phyloP scores from a whole-genome alignment of 2,888 invertebrate species.

The Macaria notata region DNA sequence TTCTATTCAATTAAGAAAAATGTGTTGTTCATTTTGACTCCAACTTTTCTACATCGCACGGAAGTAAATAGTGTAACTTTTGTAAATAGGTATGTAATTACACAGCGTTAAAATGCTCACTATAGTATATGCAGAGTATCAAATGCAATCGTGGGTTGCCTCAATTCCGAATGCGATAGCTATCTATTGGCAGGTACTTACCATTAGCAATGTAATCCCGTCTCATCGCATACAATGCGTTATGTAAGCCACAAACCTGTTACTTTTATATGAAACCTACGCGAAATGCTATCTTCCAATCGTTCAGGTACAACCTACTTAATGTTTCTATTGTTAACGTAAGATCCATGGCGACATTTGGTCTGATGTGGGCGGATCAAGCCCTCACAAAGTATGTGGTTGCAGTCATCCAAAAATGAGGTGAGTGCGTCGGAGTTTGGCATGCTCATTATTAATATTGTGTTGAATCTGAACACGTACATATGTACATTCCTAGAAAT shows the following conservation, averaged over 20 bases:
- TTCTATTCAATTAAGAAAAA: too few species aligned
- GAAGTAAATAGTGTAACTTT: neutral
- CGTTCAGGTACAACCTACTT: conserved; percentile 22
- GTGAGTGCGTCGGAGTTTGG: too few species aligned
- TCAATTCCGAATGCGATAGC: conserved; percentile 29
- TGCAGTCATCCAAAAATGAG: too few species aligned
- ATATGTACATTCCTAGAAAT: too few species aligned
- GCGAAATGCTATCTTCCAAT: conserved; percentile 24
- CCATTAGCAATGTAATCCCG: conserved; percentile 27
- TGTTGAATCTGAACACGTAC: too few species aligned
- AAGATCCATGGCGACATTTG: too few species aligned
- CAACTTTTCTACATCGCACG: too few species aligned
- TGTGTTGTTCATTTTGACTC: too few species aligned
- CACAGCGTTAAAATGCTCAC: conserved; percentile 1
- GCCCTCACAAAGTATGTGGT: too few species aligned
- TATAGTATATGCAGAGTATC: neutral
- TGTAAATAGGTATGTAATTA: conserved; percentile 9
- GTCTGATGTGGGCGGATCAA: too few species aligned
- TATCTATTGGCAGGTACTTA: conserved; percentile 31
- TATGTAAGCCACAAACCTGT: conserved; percentile 23
- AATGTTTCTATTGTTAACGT: neutral
- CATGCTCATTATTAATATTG: too few species aligned
- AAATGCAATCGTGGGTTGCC: conserved; percentile 27
- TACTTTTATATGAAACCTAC: conserved; percentile 28
- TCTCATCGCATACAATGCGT: conserved; percentile 30